Percentiles rank a stretch among this genome's conserved stretches.
phyloP scores from a whole-genome alignment of 23 tunicate genomes.

The Styela clava region DNA sequence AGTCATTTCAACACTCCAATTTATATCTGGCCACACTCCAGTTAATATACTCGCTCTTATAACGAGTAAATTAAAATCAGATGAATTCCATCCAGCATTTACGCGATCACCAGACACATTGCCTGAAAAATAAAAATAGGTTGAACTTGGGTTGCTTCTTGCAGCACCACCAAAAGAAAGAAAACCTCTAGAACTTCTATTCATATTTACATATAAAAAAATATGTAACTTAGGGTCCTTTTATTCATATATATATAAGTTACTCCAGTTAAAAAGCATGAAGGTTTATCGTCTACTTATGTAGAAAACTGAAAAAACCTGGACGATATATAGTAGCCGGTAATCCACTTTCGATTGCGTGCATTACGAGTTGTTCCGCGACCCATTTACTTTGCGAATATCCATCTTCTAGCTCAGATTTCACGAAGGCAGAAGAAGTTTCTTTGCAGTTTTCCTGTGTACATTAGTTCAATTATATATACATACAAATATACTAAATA shows the following conservation, averaged over 20 bases:
- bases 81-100: constrained; percentile 78
- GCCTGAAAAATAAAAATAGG: constrained; percentile 33
- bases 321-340: constrained; percentile 80
- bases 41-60: constrained; percentile 65
- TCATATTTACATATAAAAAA: too few relatives aligned
- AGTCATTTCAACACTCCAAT: constrained; percentile 79
- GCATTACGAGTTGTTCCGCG: constrained; percentile 64
- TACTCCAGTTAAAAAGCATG: too few relatives aligned
- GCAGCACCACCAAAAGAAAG: too few relatives aligned
- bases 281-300: too few relatives aligned
- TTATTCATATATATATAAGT: too few relatives aligned
- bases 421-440: constrained; percentile 22
- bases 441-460: constrained; percentile 64
- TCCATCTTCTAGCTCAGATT: constrained; percentile 30
- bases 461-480: neutral
- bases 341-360: constrained; percentile 57
- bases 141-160: too few relatives aligned
- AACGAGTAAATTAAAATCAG: constrained; percentile 82
- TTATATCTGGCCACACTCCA: constrained; percentile 75
- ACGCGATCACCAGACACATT: constrained; percentile 63
- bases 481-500: neutral
- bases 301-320: too few relatives aligned
- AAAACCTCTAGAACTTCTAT: too few relatives aligned
- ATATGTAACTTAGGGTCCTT: too few relatives aligned
- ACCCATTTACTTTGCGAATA: constrained; percentile 91